Base-by-base conservation (phyloP, 2,888 invertebrate species). In the Rhagophthalmus giganteus region DNA sequence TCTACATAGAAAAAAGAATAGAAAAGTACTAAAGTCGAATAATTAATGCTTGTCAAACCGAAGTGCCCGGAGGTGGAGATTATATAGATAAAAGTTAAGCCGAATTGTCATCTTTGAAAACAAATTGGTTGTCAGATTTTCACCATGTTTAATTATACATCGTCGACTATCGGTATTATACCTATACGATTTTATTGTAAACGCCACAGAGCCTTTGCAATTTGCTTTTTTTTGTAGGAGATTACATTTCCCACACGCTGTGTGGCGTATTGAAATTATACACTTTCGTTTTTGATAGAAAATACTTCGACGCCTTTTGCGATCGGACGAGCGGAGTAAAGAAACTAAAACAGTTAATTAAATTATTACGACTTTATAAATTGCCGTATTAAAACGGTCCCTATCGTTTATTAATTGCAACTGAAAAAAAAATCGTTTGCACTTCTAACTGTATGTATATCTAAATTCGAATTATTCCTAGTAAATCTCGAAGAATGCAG, bases 51-150 rank as follows among this genome's bases (percentile, higher is more conserved):
- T n/a, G n/a, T n/a, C n/a, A n/a, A n/a, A n/a, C n/a, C n/a, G n/a
- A n/a, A n/a, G n/a, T n/a, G n/a, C n/a, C n/a, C n/a, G n/a, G n/a
- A n/a, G n/a, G n/a, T n/a, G n/a, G 32, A 35, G 37, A 37, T 37
- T 38, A 15, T 11, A 15, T 16, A 32, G 11, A 10, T 46, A 46
- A 37, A 38, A 38, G 14, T 38, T 31, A 25, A 32, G 14, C 37
- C 37, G 26, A 31, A 47, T 39, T 39, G 47, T 47, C 47, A 47
- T 24, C 39, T 16, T 25, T 15, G 4, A 14, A 27, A 39, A 47
- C 39, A 39, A 47, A 47, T 39, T 25, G 26, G 32, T 25, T 39
- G 47, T 47, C 47, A 31, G 30, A 47, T 38, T 39, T 32, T 16
- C 26, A 30, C 39, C 46, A 26, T 9, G 16, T 38, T 15, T 46